Evolutionary conservation across 1,140 invertebrate species (phyloP).

Genomic region (Mactra quadrangularis): DNA sequence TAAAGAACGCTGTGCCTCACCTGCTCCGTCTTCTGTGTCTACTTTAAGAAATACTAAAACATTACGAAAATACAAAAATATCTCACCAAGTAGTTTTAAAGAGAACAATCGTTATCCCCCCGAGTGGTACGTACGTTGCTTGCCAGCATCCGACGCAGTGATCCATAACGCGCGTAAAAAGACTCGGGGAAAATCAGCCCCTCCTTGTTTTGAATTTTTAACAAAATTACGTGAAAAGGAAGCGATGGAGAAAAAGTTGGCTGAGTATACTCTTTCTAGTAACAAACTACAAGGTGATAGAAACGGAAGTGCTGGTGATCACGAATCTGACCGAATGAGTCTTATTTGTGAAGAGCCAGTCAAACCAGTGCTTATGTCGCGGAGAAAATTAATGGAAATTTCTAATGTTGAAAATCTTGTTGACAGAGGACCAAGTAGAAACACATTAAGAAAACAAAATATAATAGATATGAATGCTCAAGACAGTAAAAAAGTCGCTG

Average conservation of each 20-base stretch:
- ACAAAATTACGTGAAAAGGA: conserved; percentile 48
- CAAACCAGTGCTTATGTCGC: conserved; percentile 57
- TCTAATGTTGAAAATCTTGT: conserved; percentile 41
- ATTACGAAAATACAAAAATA: conserved; percentile 32
- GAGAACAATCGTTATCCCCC: conserved; percentile 61
- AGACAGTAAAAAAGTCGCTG: conserved; percentile 21
- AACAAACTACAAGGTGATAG: conserved; percentile 29
- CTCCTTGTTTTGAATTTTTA: conserved; percentile 53
- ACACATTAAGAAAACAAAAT: conserved; percentile 40
- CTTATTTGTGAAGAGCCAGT: conserved; percentile 62
- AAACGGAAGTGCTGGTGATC: conserved; percentile 2
- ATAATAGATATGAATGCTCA: conserved; percentile 26
- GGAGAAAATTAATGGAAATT: conserved; percentile 47
- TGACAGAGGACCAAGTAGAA: conserved; percentile 60
- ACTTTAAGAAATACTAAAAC: conserved; percentile 49
- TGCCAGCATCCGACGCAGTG: conserved; percentile 66
- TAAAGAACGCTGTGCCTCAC: conserved; percentile 10
- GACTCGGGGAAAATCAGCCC: conserved; percentile 48
- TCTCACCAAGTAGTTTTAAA: conserved; percentile 37
- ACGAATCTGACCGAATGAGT: conserved; percentile 40
- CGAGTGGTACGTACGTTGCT: conserved; percentile 65
- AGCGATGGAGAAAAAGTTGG: conserved; percentile 39
- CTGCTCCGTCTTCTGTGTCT: conserved; percentile 28
- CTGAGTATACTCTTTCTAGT: conserved; percentile 8
- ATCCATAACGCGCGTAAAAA: conserved; percentile 60